Evolutionary conservation across 2,888 invertebrate genomes (phyloP), one percentile per base, ranked within the genome.

Genomic region (Merodon equestris): DNA sequence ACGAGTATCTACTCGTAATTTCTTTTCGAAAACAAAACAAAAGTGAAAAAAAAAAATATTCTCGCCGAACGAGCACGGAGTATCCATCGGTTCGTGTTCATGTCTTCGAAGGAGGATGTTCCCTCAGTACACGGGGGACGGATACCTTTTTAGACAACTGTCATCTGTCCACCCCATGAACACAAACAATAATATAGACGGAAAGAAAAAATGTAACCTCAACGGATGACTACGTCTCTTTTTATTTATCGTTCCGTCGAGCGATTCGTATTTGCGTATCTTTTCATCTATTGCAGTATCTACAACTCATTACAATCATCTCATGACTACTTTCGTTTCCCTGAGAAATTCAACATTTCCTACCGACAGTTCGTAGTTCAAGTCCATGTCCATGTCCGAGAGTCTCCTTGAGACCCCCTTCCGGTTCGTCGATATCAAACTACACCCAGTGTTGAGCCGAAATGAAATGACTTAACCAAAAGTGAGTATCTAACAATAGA

Each of bases 391-490:
- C 27, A 27, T 27, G 27, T 27, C 27, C 27, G 27, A 4, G 3
- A 27, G 3, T 27, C 7, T 27, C 27, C 27, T 27, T 27, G 27
- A 27, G 38, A 48, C 48, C 67, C 56, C 48, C 47, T 66, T 60
- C 58, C 60, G 56, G 47, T 60, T 45, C 54, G 56, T 40, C 15
- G 44, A 19, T 18, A 36, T 50, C 50, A 60, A 60, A 1, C n/a
- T 10, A n/a, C 40, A 5, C 40, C 40, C 18, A 40, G 19, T 17
- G 13, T 7, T 34, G 40, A 15, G 14, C 18, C 12, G 17, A 68
- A 56, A 61, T 72, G 71, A 72, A 72, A 53, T 77, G 77, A 77
- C 72, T 72, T 77, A 67, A 77, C 77, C 72, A 77, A 73, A 77
- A 63, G 63, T 27, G 2, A 27, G 27, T 77, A 67, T 72, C 72